Percentiles rank a stretch among this genome's conserved stretches.
Conservation (phyloP, 2,113 vertebrate genomes). For the Calypte anna region DNA sequence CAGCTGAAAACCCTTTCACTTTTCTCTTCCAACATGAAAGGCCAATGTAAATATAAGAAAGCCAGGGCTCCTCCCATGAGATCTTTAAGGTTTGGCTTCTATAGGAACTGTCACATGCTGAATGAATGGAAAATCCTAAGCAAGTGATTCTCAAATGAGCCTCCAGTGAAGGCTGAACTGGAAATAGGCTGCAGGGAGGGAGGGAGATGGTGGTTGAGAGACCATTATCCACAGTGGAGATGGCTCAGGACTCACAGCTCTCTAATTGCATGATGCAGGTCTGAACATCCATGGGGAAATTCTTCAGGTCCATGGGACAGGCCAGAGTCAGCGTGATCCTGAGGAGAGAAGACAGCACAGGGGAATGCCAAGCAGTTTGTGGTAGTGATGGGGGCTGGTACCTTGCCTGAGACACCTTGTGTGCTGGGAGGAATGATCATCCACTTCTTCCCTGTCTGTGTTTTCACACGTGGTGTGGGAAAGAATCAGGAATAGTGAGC, state of each 20-base stretch:
- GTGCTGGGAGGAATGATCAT: neutral
- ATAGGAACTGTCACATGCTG: neutral
- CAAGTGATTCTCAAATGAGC: neutral
- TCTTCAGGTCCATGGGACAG: conserved; percentile 99
- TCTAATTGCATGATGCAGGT: conserved; percentile 99
- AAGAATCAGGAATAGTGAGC: neutral
- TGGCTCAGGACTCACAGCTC: conserved; percentile 89
- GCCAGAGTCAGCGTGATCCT: conserved; percentile 96
- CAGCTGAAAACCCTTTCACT: neutral
- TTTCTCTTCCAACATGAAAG: conserved; percentile 17
- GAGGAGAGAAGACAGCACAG: conserved; percentile 52
- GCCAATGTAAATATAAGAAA: neutral
- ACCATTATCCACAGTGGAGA: neutral
- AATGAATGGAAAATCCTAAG: neutral
- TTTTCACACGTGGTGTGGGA: neutral
- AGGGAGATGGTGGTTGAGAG: neutral
- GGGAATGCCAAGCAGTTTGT: neutral
- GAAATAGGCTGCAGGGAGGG: neutral
- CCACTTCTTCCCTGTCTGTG: neutral
- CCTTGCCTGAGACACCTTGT: neutral
- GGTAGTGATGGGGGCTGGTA: neutral
- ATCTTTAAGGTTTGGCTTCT: neutral
- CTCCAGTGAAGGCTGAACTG: neutral
- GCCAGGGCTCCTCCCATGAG: neutral
- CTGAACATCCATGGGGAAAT: conserved; percentile 99